phyloP scores from a whole-genome alignment of 1,140 invertebrate species.

The Drosophila fuyamai region DNA sequence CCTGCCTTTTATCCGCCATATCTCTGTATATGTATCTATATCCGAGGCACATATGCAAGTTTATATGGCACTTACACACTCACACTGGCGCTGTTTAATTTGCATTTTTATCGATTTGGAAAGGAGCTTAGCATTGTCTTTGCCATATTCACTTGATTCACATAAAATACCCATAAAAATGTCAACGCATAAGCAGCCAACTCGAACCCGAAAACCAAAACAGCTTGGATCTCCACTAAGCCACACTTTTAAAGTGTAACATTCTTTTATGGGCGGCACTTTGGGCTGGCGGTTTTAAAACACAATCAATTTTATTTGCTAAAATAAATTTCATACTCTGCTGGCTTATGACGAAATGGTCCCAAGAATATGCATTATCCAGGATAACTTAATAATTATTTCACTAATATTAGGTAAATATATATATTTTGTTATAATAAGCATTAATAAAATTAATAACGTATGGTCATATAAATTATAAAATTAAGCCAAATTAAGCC shows the following conservation, averaged over 20 bases:
- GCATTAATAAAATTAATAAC: too few species aligned
- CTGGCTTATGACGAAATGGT: conserved; percentile 6
- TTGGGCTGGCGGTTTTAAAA: conserved; percentile 46
- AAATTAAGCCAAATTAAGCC: too few species aligned
- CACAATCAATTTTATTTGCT: conserved; percentile 66
- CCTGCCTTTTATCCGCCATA: neutral
- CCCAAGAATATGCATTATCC: neutral
- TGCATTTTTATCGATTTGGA: conserved; percentile 80
- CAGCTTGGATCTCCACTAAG: conserved; percentile 39
- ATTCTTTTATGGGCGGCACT: conserved; percentile 46
- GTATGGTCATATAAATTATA: too few species aligned
- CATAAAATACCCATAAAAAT: conserved; percentile 79
- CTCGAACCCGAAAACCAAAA: conserved; percentile 28
- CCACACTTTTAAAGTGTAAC: conserved; percentile 64
- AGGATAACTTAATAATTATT: too few species aligned
- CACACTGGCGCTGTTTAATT: conserved; percentile 68
- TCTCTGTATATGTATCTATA: conserved; percentile 32
- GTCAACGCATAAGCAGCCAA: conserved; percentile 66
- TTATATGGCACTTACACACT: conserved; percentile 26
- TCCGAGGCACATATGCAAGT: conserved; percentile 51
- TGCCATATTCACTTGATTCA: conserved; percentile 56
- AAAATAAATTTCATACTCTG: conserved; percentile 39
- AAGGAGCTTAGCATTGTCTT: conserved; percentile 76
- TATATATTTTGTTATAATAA: too few species aligned
- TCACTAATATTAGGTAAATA: too few species aligned